Conservation (phyloP, 2,888 invertebrate species). For the Hypomecis atomaria region DNA sequence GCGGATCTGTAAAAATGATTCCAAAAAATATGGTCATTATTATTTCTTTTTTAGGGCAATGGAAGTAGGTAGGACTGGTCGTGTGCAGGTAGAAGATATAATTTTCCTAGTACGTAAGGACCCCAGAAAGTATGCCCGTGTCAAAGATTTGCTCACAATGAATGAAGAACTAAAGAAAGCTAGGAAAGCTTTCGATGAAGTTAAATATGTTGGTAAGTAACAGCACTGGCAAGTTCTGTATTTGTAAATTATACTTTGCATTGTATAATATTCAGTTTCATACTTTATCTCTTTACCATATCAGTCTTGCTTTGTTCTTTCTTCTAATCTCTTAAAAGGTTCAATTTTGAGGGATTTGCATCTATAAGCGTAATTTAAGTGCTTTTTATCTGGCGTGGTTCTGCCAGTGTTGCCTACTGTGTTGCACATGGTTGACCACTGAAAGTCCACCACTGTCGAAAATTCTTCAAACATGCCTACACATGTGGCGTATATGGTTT, state of each 20-base stretch:
- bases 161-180: constrained; percentile 99
- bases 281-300: not conserved
- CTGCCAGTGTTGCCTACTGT: no score
- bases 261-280: not conserved
- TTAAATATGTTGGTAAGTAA: constrained; percentile 95
- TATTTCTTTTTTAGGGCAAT: constrained; percentile 88
- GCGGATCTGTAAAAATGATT: no score
- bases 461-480: no score
- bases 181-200: constrained; percentile 99
- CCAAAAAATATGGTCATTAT: not conserved
- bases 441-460: no score
- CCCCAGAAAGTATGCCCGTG: constrained; percentile 97
- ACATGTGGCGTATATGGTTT: no score
- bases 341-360: no score
- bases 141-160: constrained; percentile 98
- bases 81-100: constrained; percentile 99
- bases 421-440: no score
- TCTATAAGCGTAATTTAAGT: no score
- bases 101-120: constrained; percentile 98
- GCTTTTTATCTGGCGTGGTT: no score
- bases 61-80: constrained; percentile 98
- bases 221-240: not conserved
- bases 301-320: not conserved
- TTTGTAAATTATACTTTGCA: no score
- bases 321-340: no score